These are phyloP conservation scores for Fopius arisanus DNA, from an alignment of 1,140 invertebrate genomes.

Conservation along the genomic window DNA sequence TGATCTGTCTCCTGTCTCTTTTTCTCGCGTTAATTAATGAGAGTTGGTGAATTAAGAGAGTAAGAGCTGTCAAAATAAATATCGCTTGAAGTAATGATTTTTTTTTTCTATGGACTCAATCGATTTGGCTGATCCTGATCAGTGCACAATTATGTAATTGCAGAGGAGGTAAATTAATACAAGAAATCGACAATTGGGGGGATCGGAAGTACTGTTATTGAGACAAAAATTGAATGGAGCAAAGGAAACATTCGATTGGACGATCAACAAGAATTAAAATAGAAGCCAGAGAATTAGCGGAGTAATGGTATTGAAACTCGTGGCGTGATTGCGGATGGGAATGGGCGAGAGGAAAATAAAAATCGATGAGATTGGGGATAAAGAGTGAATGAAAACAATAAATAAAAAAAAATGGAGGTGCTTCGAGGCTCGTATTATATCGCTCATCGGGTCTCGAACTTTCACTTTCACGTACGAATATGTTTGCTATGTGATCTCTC, in stretches of 20 bases:
- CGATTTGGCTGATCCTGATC: background rate
- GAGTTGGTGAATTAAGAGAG: no score
- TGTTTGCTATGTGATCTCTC: constrained; percentile 5
- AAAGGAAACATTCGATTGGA: background rate
- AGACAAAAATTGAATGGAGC: background rate
- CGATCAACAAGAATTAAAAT: background rate
- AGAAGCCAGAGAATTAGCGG: background rate
- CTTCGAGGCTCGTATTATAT: constrained; percentile 15
- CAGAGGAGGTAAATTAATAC: background rate
- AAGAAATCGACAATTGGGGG: background rate
- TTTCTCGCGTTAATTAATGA: no score
- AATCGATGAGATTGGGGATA: background rate
- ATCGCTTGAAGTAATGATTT: background rate
- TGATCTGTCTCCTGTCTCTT: no score
- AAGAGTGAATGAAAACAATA: background rate
- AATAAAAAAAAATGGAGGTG: background rate
- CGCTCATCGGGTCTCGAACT: constrained; percentile 28
- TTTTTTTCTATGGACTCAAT: background rate
- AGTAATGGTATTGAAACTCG: background rate
- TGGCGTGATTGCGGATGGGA: background rate
- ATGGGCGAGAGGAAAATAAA: background rate
- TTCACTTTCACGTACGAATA: constrained; percentile 30
- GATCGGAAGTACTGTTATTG: background rate
- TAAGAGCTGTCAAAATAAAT: no score
- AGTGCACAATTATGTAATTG: background rate